These are phyloP conservation scores for Temnothorax nylanderi DNA, from an alignment of 1,140 invertebrate species.

Conservation along the genomic window DNA sequence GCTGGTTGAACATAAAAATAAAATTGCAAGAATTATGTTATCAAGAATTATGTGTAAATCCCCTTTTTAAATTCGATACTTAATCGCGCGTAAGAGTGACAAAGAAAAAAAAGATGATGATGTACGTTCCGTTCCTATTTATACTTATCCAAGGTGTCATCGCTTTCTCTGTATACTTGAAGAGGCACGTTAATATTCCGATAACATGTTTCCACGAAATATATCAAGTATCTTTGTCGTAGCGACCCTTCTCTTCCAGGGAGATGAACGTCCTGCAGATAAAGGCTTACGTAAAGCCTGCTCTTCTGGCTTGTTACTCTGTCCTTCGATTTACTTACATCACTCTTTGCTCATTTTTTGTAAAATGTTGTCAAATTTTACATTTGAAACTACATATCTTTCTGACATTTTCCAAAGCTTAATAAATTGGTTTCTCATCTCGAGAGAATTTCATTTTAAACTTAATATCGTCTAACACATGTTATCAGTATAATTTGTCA, in stretches of 20 bases:
- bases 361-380: slow-evolving; percentile 2
- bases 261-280: slow-evolving; percentile 62
- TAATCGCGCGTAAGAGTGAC: neutral
- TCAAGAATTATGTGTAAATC: neutral
- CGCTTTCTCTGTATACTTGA: neutral
- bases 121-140: neutral
- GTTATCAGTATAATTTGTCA: neutral
- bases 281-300: slow-evolving; percentile 54
- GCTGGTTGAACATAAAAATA: neutral
- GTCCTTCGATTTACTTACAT: slow-evolving; percentile 13
- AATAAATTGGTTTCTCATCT: neutral
- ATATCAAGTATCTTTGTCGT: slow-evolving; percentile 50
- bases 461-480: neutral
- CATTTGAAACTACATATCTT: neutral
- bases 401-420: neutral
- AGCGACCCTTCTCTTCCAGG: neutral
- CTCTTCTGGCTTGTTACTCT: slow-evolving; percentile 55
- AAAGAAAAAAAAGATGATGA: neutral
- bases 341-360: neutral
- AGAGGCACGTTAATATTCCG: slow-evolving; percentile 65
- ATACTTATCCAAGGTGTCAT: slow-evolving; percentile 5
- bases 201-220: slow-evolving; percentile 49
- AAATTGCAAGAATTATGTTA: neutral
- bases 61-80: neutral
- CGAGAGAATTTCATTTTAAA: neutral